Evolutionary conservation across 2,113 vertebrate genomes (phyloP), one percentile per base, ranked within the genome.

Genomic region (Leucopsar rothschildi): DNA sequence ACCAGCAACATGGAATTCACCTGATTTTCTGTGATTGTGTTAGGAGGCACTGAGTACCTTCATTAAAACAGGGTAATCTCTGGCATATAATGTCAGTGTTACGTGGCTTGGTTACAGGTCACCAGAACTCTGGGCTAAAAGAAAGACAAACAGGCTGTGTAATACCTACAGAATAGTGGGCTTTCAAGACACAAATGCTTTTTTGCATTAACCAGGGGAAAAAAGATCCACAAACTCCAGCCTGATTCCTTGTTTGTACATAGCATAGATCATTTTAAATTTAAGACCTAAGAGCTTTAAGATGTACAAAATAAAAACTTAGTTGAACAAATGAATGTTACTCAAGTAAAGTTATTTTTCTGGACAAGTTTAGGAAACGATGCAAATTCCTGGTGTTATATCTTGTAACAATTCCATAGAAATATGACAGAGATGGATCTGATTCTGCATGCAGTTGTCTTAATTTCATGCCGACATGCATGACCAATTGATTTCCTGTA

Each of bases 11-110:
- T 3, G 47, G 60, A 86, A 69, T 37, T 80, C 35, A n/a, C 2
- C 12, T 47, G 42, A 47, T 45, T 73, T 82, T 82, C 24, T 59
- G 6, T 65, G 45, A 57, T 57, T 25, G 27, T 14, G 15, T 56
- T 45, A 37, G 53, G 31, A 33, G 24, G 7, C 28, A 47, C 16
- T 23, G 37, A 60, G 7, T 10, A 45, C 35, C 25, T 44, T 76
- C 8, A 57, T 53, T 71, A 35, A 79, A 76, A 69, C 8, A 29
- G 24, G 27, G 15, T 23, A 18, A 39, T 37, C 23, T 60, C 57
- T 90, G 66, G 11, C 0, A 0, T 6, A 12, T 19, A 3, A 21
- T 60, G 6, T 75, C 40, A 35, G 0, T 47, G 33, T 39, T 59
- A 25, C 3, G 4, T 40, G 14, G 20, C 17, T 88, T 39, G 29